Percentiles rank a stretch among this genome's conserved stretches.
Evolutionary conservation across 2,888 invertebrate genomes (phyloP).

Genomic region (Synanthedon vespiformis): DNA sequence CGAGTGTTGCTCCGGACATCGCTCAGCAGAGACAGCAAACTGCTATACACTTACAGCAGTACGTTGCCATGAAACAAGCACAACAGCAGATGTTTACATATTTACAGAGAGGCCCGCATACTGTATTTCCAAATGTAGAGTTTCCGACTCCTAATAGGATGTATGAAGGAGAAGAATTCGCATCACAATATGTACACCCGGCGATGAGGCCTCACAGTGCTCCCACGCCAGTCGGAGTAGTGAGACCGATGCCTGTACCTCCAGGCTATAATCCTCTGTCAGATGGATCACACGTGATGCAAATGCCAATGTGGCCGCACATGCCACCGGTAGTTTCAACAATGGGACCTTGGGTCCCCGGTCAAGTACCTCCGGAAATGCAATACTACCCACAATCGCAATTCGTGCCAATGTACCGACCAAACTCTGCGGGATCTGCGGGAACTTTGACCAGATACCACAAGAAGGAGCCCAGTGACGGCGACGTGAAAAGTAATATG

Average conservation of each 20-base stretch:
- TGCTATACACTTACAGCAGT: constrained; percentile 60
- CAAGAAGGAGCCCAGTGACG: constrained; percentile 46
- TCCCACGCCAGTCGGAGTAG: constrained; percentile 44
- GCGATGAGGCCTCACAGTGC: constrained; percentile 53
- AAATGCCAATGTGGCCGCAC: constrained; percentile 58
- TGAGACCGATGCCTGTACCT: constrained; percentile 41
- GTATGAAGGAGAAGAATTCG: constrained; percentile 48
- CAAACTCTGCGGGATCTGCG: constrained; percentile 59
- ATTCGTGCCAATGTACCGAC: constrained; percentile 57
- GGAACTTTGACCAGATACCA: constrained; percentile 59
- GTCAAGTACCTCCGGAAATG: constrained; percentile 47
- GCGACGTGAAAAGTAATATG: constrained; percentile 45
- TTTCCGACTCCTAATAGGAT: constrained; percentile 31
- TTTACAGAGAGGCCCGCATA: constrained; percentile 53
- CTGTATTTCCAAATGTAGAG: constrained; percentile 49
- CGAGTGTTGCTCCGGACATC: constrained; percentile 39
- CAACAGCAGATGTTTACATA: constrained; percentile 62
- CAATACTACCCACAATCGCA: constrained; percentile 61
- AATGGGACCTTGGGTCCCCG: constrained; percentile 50
- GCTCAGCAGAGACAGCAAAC: constrained; percentile 62
- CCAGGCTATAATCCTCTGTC: constrained; percentile 36
- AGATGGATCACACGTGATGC: constrained; percentile 49
- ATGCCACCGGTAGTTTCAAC: constrained; percentile 48
- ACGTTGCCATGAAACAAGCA: constrained; percentile 67
- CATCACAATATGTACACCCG: constrained; percentile 45